Conservation (phyloP, 2,888 invertebrate genomes). For the Perdita meconis region DNA sequence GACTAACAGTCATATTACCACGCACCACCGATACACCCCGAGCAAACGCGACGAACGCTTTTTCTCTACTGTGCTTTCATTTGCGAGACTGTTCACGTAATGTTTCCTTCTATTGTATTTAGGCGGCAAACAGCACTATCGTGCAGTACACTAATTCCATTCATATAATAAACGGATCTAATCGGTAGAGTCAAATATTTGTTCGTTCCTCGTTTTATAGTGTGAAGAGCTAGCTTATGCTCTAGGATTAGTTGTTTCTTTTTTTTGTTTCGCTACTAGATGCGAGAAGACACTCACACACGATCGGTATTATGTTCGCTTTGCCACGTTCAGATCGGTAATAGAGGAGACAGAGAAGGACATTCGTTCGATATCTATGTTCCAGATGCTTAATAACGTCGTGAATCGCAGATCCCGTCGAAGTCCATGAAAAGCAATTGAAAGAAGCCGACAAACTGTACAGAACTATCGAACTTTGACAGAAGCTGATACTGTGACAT, state of each 20-base stretch:
- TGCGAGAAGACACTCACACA: slow-evolving; percentile 4
- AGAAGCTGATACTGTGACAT: slow-evolving; percentile 41
- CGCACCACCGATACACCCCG: slow-evolving; percentile 78
- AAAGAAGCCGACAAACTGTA: slow-evolving; percentile 20
- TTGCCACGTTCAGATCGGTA: background rate
- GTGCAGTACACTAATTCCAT: slow-evolving; percentile 18
- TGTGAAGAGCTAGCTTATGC: slow-evolving; percentile 3
- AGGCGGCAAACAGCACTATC: slow-evolving; percentile 8
- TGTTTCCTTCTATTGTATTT: slow-evolving; percentile 18
- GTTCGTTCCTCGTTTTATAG: background rate
- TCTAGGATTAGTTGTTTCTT: too few species aligned
- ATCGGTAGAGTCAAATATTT: background rate
- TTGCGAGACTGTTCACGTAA: slow-evolving; percentile 2
- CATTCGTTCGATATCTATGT: slow-evolving; percentile 1
- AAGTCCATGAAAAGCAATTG: slow-evolving; percentile 22
- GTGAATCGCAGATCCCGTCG: background rate
- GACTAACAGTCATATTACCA: slow-evolving; percentile 79
- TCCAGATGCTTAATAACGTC: slow-evolving; percentile 1
- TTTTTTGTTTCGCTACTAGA: slow-evolving; percentile 2
- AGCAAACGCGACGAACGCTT: slow-evolving; percentile 64
- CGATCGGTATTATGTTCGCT: slow-evolving; percentile 23
- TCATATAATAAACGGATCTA: slow-evolving; percentile 8
- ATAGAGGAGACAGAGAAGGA: background rate
- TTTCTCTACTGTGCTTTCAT: slow-evolving; percentile 19
- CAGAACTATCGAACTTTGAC: slow-evolving; percentile 18